These are phyloP conservation scores for Trididemnum miniatum DNA, from an alignment of 23 tunicate genomes.

Conservation along the genomic window DNA sequence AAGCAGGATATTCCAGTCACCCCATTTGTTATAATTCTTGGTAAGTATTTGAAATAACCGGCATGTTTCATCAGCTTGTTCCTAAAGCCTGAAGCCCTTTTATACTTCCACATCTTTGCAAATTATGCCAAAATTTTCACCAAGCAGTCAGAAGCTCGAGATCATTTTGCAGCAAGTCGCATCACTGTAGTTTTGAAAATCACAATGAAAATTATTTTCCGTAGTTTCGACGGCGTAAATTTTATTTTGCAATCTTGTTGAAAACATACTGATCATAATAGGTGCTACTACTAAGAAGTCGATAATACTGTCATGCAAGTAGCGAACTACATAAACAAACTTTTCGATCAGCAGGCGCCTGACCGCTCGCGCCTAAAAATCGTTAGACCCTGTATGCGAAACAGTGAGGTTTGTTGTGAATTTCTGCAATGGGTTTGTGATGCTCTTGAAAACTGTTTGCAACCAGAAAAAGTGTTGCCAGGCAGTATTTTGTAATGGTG, in stretches of 20 bases:
- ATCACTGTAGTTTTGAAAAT: neutral
- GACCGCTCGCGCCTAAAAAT: too few species aligned
- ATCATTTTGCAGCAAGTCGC: neutral
- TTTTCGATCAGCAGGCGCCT: too few species aligned
- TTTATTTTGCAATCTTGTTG: neutral
- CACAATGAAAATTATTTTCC: neutral
- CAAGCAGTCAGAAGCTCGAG: neutral
- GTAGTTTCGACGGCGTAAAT: neutral
- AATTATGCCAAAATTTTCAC: neutral
- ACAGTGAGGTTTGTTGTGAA: neutral
- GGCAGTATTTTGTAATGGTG: too few species aligned
- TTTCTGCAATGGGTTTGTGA: neutral
- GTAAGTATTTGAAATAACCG: neutral
- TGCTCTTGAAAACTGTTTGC: neutral
- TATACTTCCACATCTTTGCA: neutral
- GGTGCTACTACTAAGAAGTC: too few species aligned
- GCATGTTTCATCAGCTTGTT: neutral
- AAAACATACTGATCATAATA: neutral
- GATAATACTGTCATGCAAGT: too few species aligned
- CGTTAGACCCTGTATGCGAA: neutral
- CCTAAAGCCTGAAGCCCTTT: neutral
- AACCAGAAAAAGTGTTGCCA: too few species aligned
- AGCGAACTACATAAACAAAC: too few species aligned
- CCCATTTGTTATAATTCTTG: neutral
- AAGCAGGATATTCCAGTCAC: neutral